Conservation (phyloP, 1,140 invertebrate species). For the Drosophila sp. region DNA sequence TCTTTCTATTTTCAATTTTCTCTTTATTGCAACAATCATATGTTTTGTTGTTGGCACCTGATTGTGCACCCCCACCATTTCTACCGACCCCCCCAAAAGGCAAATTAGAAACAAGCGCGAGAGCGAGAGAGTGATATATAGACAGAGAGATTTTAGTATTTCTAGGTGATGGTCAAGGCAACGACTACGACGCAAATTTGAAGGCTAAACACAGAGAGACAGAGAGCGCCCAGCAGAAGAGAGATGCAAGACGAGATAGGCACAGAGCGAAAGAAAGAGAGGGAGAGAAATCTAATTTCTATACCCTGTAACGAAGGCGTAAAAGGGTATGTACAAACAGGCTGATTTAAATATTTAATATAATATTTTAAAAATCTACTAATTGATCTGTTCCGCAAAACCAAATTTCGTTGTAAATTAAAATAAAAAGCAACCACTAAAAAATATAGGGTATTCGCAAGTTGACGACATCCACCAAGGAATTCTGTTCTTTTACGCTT, state of each 20-base stretch:
- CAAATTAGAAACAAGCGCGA: conserved; percentile 17
- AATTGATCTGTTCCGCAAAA: too few relatives aligned
- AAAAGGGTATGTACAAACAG: too few relatives aligned
- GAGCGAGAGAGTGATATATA: background rate
- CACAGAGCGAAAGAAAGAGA: conserved; percentile 4
- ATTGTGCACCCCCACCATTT: conserved; percentile 27
- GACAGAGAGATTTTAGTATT: conserved; percentile 35
- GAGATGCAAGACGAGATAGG: conserved; percentile 15
- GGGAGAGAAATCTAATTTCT: conserved; percentile 30
- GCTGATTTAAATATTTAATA: too few relatives aligned
- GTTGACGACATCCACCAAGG: background rate
- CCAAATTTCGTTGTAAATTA: background rate
- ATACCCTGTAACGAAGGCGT: background rate
- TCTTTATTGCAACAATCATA: conserved; percentile 16
- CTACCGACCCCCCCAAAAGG: conserved; percentile 11
- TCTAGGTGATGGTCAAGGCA: conserved; percentile 79
- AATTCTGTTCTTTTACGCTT: conserved; percentile 10
- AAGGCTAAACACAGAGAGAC: conserved; percentile 57
- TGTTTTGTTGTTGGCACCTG: conserved; percentile 56
- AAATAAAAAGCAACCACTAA: too few relatives aligned
- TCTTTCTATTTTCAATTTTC: conserved; percentile 22
- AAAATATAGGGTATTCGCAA: background rate
- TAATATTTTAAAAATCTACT: too few relatives aligned
- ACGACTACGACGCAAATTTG: conserved; percentile 65
- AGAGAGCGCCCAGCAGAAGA: background rate